Evolutionary conservation across 2,113 vertebrate genomes (phyloP).

Genomic region (Gymnorhina tibicen): DNA sequence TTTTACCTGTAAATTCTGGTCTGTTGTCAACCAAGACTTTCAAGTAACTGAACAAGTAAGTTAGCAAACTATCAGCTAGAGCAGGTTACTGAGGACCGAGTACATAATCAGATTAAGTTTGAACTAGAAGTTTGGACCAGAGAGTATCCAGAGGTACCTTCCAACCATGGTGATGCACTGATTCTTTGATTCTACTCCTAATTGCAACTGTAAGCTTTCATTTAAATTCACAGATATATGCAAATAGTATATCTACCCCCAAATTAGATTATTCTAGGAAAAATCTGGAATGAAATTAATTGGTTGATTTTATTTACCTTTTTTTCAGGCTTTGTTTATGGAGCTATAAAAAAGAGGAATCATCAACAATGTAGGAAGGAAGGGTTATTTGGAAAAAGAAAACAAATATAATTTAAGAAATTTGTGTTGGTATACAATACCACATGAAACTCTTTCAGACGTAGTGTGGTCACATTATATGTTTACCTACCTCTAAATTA

Average conservation of each 20-base stretch:
- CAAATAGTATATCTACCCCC: neutral
- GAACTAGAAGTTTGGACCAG: neutral
- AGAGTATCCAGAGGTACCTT: neutral
- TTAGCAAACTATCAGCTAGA: neutral
- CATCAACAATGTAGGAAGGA: neutral
- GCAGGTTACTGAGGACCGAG: too few relatives aligned
- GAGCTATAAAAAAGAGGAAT: neutral
- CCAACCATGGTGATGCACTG: neutral
- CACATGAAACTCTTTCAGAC: neutral
- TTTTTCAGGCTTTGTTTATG: neutral
- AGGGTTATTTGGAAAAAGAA: neutral
- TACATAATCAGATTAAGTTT: neutral
- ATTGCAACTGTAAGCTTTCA: neutral
- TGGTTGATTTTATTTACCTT: neutral
- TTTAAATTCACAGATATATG: neutral
- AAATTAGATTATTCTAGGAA: neutral
- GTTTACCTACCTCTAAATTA: neutral
- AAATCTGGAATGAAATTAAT: neutral
- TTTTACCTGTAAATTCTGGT: neutral
- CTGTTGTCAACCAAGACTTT: neutral
- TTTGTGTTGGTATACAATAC: neutral
- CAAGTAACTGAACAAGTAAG: neutral
- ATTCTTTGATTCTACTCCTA: neutral
- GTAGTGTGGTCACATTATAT: neutral
- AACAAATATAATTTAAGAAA: neutral